phyloP scores from a whole-genome alignment of 2,113 vertebrate genomes.

The Pipa parva region DNA sequence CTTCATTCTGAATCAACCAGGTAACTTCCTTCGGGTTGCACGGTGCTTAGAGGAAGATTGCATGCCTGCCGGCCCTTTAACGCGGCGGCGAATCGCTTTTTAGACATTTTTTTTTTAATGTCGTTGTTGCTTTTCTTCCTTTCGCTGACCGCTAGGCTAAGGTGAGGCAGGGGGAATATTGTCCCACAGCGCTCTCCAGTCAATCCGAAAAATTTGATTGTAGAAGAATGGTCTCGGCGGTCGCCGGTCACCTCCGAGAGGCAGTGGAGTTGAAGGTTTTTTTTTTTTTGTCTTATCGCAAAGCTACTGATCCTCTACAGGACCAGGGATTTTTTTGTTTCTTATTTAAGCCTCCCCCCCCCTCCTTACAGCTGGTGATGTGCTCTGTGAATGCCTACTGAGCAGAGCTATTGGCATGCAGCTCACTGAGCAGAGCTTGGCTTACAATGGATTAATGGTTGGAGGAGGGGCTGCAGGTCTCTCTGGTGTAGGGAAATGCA shows the following conservation, averaged over 20 bases:
- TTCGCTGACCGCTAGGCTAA: not conserved
- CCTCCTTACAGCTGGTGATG: not conserved
- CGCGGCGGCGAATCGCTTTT: slow-evolving; percentile 49
- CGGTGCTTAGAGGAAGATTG: slow-evolving; percentile 57
- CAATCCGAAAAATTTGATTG: not conserved
- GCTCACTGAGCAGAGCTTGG: slow-evolving; percentile 25
- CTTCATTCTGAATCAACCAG: slow-evolving; percentile 75
- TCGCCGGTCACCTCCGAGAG: not conserved
- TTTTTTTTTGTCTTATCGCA: too few species aligned
- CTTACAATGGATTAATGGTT: slow-evolving; percentile 38
- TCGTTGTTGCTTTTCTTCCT: slow-evolving; percentile 26
- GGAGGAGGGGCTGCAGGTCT: slow-evolving; percentile 61
- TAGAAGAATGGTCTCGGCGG: not conserved
- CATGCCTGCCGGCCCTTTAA: slow-evolving; percentile 58
- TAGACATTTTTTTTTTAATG: slow-evolving; percentile 52
- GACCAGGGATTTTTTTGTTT: slow-evolving; percentile 7
- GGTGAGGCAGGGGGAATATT: not conserved
- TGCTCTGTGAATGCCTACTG: slow-evolving; percentile 3
- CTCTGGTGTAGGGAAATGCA: slow-evolving; percentile 62
- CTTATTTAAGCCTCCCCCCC: not conserved
- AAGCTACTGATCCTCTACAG: slow-evolving; percentile 24
- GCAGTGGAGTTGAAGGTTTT: not conserved
- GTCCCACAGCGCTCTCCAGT: not conserved
- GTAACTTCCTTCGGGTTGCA: slow-evolving; percentile 61
- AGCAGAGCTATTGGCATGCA: slow-evolving; percentile 39